Evolutionary conservation across 2,797 vertebrate genomes (phyloP), one percentile per base, ranked within the genome.

Genomic region (Sebastes itinus): DNA sequence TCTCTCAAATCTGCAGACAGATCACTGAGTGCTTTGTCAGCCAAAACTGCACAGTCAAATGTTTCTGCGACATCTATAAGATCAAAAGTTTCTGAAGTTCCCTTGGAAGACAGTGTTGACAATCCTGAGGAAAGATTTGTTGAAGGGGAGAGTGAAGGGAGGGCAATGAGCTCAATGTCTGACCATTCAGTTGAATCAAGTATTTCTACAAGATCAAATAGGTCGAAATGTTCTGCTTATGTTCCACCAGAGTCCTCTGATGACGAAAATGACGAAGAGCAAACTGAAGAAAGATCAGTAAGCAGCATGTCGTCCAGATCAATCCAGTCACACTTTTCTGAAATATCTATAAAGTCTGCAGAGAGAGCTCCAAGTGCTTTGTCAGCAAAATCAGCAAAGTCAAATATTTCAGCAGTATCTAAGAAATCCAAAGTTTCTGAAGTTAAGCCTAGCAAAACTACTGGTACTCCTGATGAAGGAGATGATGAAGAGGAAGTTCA

Each of bases 261-360:
- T 28, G 25, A 25, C 25, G 25, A 25, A 25, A 25, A 25, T 25
- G 25, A 25, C 3, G 3, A 3, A 25, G 25, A 25, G 25, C 25
- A 25, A 25, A 27, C 3, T 8, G 85, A 62, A 75, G 79, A 83
- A 6, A 80, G 67, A 79, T 27, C 77, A 54, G 25, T 23, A 27
- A 78, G 61, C 77, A 86, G 58, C 81, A 54, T 72, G 64, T 92
- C 77, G 78, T 82, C 2, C 1, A 92, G 89, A 84, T 95, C 95
- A 30, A 25, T 71, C 8, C 85, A 87, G 56, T 93, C 87, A 23
- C 65, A 61, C 2, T 0, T 27, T 59, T 89, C 88, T 35, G 11
- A 49, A 38, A 75, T 65, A 75, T 90, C 88, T 23, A 28, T 38
- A 28, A 59, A 30, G 27, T 59, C 27, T 59, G 3, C 25, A 28